Evolutionary conservation across 2,888 invertebrate species (phyloP).

Genomic region (Odontomyia ornata): DNA sequence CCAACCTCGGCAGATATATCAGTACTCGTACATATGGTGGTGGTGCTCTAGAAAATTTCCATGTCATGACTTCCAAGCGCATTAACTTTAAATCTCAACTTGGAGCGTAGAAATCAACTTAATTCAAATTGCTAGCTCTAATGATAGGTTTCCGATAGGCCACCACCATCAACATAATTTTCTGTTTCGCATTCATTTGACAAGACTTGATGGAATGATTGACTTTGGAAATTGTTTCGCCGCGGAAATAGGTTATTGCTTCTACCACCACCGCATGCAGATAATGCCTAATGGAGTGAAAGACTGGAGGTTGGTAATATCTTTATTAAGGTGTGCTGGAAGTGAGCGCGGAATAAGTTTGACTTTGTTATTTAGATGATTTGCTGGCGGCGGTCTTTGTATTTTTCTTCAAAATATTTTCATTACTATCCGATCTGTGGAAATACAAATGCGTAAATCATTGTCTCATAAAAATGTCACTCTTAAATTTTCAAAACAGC

Average conservation of each 20-base stretch:
- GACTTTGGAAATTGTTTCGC: conserved; percentile 33
- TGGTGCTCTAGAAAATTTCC: conserved; percentile 26
- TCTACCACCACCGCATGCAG: not conserved
- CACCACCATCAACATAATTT: conserved; percentile 33
- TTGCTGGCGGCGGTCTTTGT: no score
- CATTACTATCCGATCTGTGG: no score
- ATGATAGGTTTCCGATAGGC: conserved; percentile 43
- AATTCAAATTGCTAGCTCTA: conserved; percentile 13
- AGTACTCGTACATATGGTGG: not conserved
- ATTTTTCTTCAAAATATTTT: no score
- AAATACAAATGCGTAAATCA: not conserved
- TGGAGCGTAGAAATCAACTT: not conserved
- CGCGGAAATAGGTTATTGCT: conserved; percentile 2
- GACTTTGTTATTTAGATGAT: no score
- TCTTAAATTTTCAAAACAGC: conserved; percentile 33
- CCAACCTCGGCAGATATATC: not conserved
- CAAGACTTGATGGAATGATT: conserved; percentile 39
- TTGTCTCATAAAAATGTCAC: conserved; percentile 42
- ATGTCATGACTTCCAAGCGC: not conserved
- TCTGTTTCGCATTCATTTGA: conserved; percentile 28
- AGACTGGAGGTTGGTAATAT: no score
- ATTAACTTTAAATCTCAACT: conserved; percentile 16
- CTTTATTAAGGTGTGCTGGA: no score
- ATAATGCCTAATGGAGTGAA: not conserved
- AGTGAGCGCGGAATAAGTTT: no score